phyloP scores from a whole-genome alignment of 2,113 vertebrate genomes.

The Haemorhous mexicanus region DNA sequence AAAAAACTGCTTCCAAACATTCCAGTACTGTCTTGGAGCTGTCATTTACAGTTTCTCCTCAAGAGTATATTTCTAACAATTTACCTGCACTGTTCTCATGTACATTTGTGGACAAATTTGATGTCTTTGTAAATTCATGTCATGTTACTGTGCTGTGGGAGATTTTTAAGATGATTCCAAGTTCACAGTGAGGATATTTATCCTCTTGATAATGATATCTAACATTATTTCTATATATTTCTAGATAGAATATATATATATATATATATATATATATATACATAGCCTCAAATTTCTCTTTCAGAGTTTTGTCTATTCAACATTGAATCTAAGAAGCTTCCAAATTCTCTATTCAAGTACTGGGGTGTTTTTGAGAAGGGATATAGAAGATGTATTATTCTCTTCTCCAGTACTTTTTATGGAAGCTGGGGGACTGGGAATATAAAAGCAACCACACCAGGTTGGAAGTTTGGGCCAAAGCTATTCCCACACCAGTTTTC shows the following conservation, averaged over 20 bases:
- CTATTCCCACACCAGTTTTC: background rate
- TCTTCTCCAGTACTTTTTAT: background rate
- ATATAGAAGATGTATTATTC: background rate
- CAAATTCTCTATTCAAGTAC: background rate
- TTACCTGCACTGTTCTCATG: background rate
- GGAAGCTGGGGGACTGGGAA: background rate
- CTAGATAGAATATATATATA: background rate
- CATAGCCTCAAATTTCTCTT: background rate
- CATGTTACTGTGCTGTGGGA: background rate
- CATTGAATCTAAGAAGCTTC: background rate
- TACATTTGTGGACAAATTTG: background rate
- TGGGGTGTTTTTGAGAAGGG: background rate
- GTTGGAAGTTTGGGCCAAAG: background rate
- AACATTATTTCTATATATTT: background rate
- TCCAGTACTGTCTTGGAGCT: background rate
- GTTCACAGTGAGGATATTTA: background rate
- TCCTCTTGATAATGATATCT: background rate
- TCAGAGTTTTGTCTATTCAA: background rate
- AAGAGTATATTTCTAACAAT: background rate
- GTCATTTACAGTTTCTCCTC: background rate
- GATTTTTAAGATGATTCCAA: background rate
- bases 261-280: background rate
- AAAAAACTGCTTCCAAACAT: background rate
- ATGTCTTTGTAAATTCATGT: background rate
- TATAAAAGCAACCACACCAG: background rate